Percentiles rank a stretch among this genome's conserved stretches.
These are phyloP conservation scores for Brachystomella parvula DNA, from an alignment of 1,140 invertebrate species.

Conservation along the genomic window DNA sequence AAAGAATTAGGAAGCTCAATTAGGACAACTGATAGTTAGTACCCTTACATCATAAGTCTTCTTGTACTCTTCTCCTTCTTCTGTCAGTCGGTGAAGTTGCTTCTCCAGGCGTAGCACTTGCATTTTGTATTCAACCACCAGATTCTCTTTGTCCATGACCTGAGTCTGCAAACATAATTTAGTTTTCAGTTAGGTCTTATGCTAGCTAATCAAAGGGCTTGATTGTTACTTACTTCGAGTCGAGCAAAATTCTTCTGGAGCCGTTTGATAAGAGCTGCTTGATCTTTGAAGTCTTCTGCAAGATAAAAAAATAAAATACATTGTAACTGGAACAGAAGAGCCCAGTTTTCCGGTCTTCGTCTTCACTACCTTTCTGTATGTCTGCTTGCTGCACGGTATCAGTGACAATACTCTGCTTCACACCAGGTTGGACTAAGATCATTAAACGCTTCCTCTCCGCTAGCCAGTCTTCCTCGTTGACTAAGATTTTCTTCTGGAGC, in stretches of 20 bases:
- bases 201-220: not conserved
- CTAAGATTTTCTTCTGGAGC: constrained; percentile 1
- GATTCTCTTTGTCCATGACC: constrained; percentile 25
- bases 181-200: not conserved
- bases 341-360: no score
- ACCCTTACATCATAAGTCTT: constrained; percentile 7
- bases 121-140: constrained; percentile 21
- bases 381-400: no score
- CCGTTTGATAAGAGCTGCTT: not conserved
- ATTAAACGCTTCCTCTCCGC: constrained; percentile 14
- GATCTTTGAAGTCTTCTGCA: not conserved
- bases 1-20: not conserved
- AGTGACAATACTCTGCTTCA: not conserved
- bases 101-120: constrained; percentile 19
- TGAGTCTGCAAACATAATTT: not conserved
- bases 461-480: constrained; percentile 9
- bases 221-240: constrained; percentile 6
- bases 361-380: no score
- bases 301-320: constrained; percentile 10
- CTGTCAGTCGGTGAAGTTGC: constrained; percentile 4
- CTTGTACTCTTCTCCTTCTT: constrained; percentile 6
- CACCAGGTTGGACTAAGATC: not conserved
- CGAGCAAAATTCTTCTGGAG: not conserved
- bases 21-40: not conserved
- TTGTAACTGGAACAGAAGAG: no score